Evolutionary conservation across 2,113 vertebrate species (phyloP).

Genomic region (Malurus elegans): DNA sequence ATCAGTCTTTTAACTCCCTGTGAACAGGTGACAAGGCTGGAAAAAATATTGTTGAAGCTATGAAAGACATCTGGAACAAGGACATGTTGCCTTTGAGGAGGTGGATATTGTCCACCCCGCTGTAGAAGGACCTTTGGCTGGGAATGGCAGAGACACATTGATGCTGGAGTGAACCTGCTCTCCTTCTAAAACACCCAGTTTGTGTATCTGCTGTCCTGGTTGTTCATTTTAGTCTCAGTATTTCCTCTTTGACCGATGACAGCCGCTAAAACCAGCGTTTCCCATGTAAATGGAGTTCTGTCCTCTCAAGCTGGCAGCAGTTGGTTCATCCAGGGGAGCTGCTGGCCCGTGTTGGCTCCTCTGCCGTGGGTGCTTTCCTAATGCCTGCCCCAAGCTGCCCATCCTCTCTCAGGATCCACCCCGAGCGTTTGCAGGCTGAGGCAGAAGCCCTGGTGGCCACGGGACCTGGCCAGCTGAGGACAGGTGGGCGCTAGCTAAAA

Average conservation of each 20-base stretch:
- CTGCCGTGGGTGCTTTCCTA: neutral
- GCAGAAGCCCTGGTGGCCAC: accelerated
- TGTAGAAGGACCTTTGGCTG: neutral
- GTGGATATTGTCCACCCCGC: neutral
- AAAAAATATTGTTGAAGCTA: neutral
- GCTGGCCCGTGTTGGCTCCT: accelerated
- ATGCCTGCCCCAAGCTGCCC: neutral
- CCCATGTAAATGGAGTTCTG: neutral
- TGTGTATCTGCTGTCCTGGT: neutral
- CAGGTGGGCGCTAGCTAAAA: neutral
- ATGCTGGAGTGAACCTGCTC: neutral
- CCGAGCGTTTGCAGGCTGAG: accelerated
- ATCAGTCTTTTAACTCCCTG: neutral
- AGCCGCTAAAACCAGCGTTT: neutral
- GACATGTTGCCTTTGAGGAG: neutral
- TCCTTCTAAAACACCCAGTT: neutral
- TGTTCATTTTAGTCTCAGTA: neutral
- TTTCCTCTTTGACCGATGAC: neutral
- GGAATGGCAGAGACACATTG: neutral
- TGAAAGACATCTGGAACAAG: neutral
- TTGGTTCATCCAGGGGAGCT: accelerated
- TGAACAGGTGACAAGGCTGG: neutral
- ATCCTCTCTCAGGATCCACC: neutral
- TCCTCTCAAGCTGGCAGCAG: neutral
- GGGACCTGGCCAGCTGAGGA: accelerated